Evolutionary conservation across 1,140 invertebrate species (phyloP), one percentile per base, ranked within the genome.

Genomic region (Meloidogyne hapla): DNA sequence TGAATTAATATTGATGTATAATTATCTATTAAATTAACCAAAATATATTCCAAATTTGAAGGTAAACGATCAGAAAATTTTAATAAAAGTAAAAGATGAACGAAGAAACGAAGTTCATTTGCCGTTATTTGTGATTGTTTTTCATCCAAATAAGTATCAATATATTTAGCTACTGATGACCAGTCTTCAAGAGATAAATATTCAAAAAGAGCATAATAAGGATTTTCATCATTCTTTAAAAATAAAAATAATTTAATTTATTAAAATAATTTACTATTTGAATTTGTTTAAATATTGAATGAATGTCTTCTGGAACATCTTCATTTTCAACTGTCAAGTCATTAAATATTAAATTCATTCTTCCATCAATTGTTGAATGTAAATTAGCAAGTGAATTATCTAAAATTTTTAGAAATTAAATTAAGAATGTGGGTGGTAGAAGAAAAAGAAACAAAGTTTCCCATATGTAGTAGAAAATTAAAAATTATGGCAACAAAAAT

Each of bases 101-200:
- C 33, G 48, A 81, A 80, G 67, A 81, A 80, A 38, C 79, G 79
- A n/a, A 80, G 71, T n/a, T 80, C 65, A 71, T 78, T 10, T 5
- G 74, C 79, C 8, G 79, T n/a, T 21, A 74, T 15, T 26, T 45
- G 28, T 23, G 48, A 73, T 0, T 28, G 42, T 40, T 56, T 67
- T 13, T 28, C 42, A n/a, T 5, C 33, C 13, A 81, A 4, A 66
- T 80, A 63, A 40, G 26, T 26, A 23, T 64, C 26, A 23, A 80
- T 74, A 64, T 48, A 70, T 21, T n/a, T 15, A 6, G 69, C 79
- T 15, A 48, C 79, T 21, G 3, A 15, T 25, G 23, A 12, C 73
- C 72, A 80, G 63, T 77, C 40, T 40, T 81, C 66, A 18, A 48
- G 12, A 56, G 79, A 76, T 33, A 80, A 65, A 71, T 66, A 48